A percentile compares a stretch with the other conserved stretches of the same genome.
phyloP scores from a whole-genome alignment of 2,888 invertebrate species.

The Harpagoxenus sublaevis region DNA sequence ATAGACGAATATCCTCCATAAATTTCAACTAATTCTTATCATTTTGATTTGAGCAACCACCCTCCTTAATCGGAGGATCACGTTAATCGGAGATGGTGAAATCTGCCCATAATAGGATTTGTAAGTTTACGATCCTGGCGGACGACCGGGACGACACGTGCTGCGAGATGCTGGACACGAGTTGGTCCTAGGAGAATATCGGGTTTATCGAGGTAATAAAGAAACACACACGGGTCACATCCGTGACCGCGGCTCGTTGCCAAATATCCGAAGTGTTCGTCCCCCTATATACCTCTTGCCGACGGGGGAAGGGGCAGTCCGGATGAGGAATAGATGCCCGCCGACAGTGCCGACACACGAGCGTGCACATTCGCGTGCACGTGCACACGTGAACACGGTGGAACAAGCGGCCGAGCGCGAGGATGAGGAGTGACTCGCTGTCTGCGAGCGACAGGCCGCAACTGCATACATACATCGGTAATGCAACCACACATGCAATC shows the following conservation, averaged over 20 bases:
- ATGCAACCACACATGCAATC: constrained; percentile 23
- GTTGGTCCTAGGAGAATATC: constrained; percentile 51
- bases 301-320: constrained; percentile 8
- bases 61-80: too few relatives aligned
- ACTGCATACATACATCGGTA: constrained; percentile 47
- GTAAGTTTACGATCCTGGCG: background rate
- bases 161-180: constrained; percentile 14
- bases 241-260: constrained; percentile 57
- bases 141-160: constrained; percentile 14
- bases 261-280: constrained; percentile 68
- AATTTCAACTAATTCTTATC: too few relatives aligned
- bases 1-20: too few relatives aligned
- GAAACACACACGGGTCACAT: constrained; percentile 44
- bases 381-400: background rate
- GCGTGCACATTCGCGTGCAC: background rate
- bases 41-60: too few relatives aligned
- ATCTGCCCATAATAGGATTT: background rate
- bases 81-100: too few relatives aligned
- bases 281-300: background rate
- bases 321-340: constrained; percentile 39
- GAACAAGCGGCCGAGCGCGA: background rate
- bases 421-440: constrained; percentile 36
- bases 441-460: constrained; percentile 59
- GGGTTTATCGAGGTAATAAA: constrained; percentile 60
- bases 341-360: constrained; percentile 21